Percentiles rank a stretch among this genome's conserved stretches.
Evolutionary conservation across 2,797 vertebrate species (phyloP).

Genomic region (Esox masquinongy): DNA sequence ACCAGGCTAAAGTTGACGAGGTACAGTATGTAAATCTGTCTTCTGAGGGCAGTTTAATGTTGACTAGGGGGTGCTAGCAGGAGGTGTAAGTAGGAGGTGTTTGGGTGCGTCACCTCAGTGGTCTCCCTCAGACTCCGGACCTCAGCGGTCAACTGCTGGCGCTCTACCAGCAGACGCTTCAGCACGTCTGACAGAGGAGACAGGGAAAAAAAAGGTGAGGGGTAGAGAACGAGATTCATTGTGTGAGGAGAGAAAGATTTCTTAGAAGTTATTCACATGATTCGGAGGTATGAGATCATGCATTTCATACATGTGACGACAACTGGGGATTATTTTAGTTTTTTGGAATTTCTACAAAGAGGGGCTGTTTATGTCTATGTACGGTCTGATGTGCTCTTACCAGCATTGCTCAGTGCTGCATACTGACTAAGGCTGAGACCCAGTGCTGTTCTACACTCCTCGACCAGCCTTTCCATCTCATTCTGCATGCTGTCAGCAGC

Average conservation of each 20-base stretch:
- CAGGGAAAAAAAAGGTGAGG: constrained; percentile 9
- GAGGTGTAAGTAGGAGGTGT: background rate
- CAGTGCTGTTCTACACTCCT: constrained; percentile 65
- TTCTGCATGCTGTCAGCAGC: constrained; percentile 22
- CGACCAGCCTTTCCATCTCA: constrained; percentile 62
- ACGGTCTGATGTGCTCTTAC: constrained; percentile 43
- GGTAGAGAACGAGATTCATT: background rate
- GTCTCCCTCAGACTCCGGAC: constrained; percentile 66
- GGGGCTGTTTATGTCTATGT: background rate
- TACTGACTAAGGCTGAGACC: constrained; percentile 49
- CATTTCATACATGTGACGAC: no score
- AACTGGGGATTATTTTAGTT: background rate
- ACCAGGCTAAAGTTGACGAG: background rate
- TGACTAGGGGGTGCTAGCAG: background rate
- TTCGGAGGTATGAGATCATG: no score
- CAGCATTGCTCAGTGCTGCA: constrained; percentile 48
- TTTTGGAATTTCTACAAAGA: background rate
- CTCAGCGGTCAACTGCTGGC: constrained; percentile 46
- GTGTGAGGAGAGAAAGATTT: no score
- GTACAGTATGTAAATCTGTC: background rate
- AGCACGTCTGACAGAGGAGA: constrained; percentile 65
- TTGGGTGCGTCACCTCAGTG: constrained; percentile 68
- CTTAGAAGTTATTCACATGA: no score
- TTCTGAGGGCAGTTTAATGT: background rate
- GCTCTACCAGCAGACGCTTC: constrained; percentile 58